A percentile compares a stretch with the other conserved stretches of the same genome.
These are phyloP conservation scores for Prenolepis imparis DNA, from an alignment of 2,888 invertebrate genomes.

Conservation along the genomic window DNA sequence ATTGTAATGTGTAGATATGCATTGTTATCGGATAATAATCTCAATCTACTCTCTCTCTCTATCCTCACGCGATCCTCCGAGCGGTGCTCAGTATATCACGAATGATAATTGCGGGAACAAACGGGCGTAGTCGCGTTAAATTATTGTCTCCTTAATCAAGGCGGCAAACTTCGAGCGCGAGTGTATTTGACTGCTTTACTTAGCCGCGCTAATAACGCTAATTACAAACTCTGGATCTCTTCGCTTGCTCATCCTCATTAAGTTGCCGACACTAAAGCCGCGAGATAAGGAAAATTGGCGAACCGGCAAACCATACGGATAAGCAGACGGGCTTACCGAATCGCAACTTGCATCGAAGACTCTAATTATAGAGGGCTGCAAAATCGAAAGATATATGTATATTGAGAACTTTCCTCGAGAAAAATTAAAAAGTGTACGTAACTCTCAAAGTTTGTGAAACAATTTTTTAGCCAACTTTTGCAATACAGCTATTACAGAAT, in stretches of 20 bases:
- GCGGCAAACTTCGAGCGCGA: slow-evolving; percentile 50
- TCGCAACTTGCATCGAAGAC: not conserved
- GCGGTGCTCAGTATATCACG: slow-evolving; percentile 37
- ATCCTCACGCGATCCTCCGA: not conserved
- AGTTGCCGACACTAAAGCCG: slow-evolving; percentile 41
- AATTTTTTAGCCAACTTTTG: not conserved
- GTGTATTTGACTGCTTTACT: slow-evolving; percentile 60
- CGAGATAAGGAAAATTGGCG: slow-evolving; percentile 51
- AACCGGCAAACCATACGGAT: not conserved
- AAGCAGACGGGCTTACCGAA: slow-evolving; percentile 22
- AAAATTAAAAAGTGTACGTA: not conserved
- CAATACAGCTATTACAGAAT: not conserved
- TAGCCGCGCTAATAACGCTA: slow-evolving; percentile 56
- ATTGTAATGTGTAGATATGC: not conserved
- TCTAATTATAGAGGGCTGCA: not conserved
- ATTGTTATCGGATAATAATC: not conserved
- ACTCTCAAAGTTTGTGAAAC: not conserved
- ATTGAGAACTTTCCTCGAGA: not conserved
- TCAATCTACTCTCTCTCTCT: not conserved
- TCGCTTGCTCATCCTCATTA: slow-evolving; percentile 40
- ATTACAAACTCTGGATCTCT: slow-evolving; percentile 60
- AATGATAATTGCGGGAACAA: slow-evolving; percentile 40
- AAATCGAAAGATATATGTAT: not conserved
- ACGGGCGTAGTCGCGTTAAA: slow-evolving; percentile 49
- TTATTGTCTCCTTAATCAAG: slow-evolving; percentile 55